Evolutionary conservation across 2,797 vertebrate genomes (phyloP), one percentile per base, ranked within the genome.

Genomic region (Anomalospiza imberbis): DNA sequence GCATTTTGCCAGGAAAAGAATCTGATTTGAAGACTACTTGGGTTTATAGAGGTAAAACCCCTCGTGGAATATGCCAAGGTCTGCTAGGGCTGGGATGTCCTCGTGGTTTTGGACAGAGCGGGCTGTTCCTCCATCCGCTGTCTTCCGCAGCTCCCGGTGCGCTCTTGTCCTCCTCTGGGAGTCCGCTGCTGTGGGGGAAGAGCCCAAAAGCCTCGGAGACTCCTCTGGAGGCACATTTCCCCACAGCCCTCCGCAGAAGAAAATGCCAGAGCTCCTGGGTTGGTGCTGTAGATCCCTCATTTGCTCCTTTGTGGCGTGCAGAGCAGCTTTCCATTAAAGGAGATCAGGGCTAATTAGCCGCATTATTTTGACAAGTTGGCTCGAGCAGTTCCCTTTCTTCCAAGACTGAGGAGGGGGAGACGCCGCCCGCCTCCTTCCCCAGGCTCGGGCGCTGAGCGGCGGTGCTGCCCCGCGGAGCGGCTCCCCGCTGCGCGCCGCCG

Each of bases 301-400:
- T 97, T 97, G 96, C 97, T 98, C 88, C 93, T 98, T 97, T 98
- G 97, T 97, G 95, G 97, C 94, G 78, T 96, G 97, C 96, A 95
- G 97, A 97, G 96, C 97, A 97, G 96, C 96, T 97, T 97, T 97
- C 97, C 97, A 97, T 98, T 98, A 98, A 97, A 97, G 96, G 97
- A 97, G 97, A 98, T 98, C 98, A 98, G 97, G 96, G 91, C 96
- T 98, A 98, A 98, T 98, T 98, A 98, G 97, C 97, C 96, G 97
- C 97, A 97, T 98, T 98, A 98, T 98, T 98, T 98, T 98, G 98
- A 98, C 98, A 98, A 98, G 98, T 91, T 97, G 97, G 96, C 97
- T 97, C 94, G 95, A 97, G 97, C 95, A 93, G 97, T 89, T 97
- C 96, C 91, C 93, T 92, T 96, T 92, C 92, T 96, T 77, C 42